These are phyloP conservation scores for Andinoacara biseriatus DNA, from an alignment of 2,113 vertebrate species.

Conservation along the genomic window DNA sequence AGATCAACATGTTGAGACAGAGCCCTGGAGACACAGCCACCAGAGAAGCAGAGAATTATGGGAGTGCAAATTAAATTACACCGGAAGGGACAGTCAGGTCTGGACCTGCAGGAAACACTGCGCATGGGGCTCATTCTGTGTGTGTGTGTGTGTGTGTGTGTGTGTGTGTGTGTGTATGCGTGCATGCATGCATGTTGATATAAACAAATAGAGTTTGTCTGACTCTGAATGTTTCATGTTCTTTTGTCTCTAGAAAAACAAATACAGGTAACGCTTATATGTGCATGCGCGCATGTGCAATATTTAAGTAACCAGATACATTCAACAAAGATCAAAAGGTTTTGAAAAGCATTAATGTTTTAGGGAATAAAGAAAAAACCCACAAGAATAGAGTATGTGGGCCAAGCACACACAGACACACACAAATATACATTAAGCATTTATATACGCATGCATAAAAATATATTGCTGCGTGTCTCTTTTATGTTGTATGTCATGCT, in stretches of 20 bases:
- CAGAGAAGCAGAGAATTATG: constrained; percentile 80
- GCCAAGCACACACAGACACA: not conserved
- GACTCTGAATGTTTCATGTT: not conserved
- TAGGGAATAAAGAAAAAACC: not conserved
- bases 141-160: constrained; percentile 1
- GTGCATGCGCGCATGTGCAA: not conserved
- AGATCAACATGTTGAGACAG: constrained; percentile 73
- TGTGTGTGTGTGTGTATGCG: constrained; percentile 7
- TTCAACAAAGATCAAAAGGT: constrained; percentile 21
- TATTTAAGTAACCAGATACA: constrained; percentile 15
- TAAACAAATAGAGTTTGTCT: not conserved
- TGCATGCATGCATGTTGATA: not conserved
- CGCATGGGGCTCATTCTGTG: constrained; percentile 48
- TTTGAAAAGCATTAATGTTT: not conserved
- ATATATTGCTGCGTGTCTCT: not conserved
- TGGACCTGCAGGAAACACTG: constrained; percentile 80
- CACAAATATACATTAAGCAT: not conserved
- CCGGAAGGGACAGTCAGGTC: constrained; percentile 82
- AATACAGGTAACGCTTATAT: constrained; percentile 1
- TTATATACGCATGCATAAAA: not conserved
- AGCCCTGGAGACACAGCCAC: constrained; percentile 76
- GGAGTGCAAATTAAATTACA: constrained; percentile 85
- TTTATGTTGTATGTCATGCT: not conserved
- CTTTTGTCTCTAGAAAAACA: not conserved
- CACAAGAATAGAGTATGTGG: not conserved